Conservation (phyloP, 2,888 invertebrate genomes). For the Drosophila sordidula region DNA sequence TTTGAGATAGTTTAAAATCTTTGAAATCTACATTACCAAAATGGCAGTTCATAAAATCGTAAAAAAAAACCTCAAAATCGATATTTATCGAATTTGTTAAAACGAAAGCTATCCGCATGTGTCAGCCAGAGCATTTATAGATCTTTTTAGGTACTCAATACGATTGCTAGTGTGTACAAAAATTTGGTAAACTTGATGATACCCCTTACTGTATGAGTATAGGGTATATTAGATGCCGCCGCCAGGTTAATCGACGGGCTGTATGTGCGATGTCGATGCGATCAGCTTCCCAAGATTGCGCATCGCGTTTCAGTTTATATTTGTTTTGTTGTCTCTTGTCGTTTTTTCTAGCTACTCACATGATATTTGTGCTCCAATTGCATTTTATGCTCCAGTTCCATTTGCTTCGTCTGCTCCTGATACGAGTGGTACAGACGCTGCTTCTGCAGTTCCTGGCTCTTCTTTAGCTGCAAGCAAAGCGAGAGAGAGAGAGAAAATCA, state of each 20-base stretch:
- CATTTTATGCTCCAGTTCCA: conserved; percentile 95
- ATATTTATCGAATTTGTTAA: not conserved
- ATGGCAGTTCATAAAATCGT: no score
- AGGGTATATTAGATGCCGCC: conserved; percentile 13
- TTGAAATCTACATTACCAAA: no score
- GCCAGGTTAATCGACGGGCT: not conserved
- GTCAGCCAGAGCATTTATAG: not conserved
- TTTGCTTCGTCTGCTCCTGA: conserved; percentile 95
- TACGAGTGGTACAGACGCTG: conserved; percentile 96
- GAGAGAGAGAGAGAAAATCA: not conserved
- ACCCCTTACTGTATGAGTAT: not conserved
- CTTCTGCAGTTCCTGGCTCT: conserved; percentile 96
- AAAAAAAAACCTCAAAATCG: not conserved
- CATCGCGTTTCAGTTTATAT: not conserved
- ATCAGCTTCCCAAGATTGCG: not conserved
- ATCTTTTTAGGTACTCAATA: not conserved
- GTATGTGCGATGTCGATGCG: conserved; percentile 4
- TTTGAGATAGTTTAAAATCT: not conserved
- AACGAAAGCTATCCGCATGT: not conserved
- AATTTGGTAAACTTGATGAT: not conserved
- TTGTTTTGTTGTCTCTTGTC: not conserved
- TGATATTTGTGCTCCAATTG: conserved; percentile 95
- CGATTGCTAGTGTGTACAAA: not conserved
- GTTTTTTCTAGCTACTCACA: conserved; percentile 86
- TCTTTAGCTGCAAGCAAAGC: conserved; percentile 92